Conservation (phyloP, 2,113 vertebrate genomes). For the Cryptomyrus ogoouensis region DNA sequence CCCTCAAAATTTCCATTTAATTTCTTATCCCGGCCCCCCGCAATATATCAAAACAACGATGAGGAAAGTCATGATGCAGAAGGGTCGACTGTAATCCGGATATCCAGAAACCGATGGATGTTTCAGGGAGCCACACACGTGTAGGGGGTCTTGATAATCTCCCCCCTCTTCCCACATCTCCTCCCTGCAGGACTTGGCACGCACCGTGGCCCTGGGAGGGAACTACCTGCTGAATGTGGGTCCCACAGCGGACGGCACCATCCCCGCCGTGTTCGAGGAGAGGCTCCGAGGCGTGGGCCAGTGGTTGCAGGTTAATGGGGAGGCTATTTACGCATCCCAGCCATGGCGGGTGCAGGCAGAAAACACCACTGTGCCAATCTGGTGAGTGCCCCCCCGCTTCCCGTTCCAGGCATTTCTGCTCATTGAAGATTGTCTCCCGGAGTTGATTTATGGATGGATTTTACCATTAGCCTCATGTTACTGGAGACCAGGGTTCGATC, state of each 20-base stretch:
- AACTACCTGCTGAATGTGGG: conserved; percentile 95
- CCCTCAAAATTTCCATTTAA: background rate
- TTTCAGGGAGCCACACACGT: background rate
- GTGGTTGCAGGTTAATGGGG: conserved; percentile 80
- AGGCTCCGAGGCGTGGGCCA: conserved; percentile 75
- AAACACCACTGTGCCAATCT: conserved; percentile 58
- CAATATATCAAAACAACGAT: background rate
- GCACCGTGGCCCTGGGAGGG: conserved; percentile 79
- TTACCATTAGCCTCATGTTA: background rate
- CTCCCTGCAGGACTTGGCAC: conserved; percentile 71
- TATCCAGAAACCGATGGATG: background rate
- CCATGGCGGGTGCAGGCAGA: conserved; percentile 82
- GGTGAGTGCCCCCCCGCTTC: conserved; percentile 58
- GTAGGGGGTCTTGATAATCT: background rate
- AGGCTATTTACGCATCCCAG: conserved; percentile 79
- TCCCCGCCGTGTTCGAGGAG: conserved; percentile 80
- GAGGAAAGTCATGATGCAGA: background rate
- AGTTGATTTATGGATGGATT: background rate
- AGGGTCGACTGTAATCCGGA: background rate
- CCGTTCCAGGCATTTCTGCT: background rate
- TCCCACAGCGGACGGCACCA: conserved; percentile 81
- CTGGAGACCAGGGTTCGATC: background rate
- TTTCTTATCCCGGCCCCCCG: background rate
- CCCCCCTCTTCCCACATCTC: too few species aligned
- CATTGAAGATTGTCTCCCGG: background rate